Evolutionary conservation across 1,140 invertebrate genomes (phyloP), one percentile per base, ranked within the genome.

Genomic region (Papilio helenus): DNA sequence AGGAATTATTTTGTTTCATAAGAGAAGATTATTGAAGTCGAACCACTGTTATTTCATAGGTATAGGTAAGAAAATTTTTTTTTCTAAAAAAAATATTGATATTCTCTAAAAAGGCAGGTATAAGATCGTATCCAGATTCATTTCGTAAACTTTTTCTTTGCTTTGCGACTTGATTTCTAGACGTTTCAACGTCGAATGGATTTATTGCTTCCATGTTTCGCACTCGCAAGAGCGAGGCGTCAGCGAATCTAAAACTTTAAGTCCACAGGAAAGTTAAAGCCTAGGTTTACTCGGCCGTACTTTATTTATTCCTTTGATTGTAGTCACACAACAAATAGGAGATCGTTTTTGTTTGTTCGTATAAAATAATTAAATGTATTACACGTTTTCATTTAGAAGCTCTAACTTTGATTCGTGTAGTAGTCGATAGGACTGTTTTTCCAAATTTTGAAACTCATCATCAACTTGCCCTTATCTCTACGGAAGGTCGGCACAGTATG

Each of bases 231-330:
- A 76, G 74, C 26, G 74, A 42, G 34, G 74, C 74, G 74, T 76
- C 74, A 76, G 74, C 74, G 74, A 61, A 61, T 76, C 34, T 42
- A 76, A 76, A 76, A 76, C 74, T 76, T 76, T 58, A 76, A 76
- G 74, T 76, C 74, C 51, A 76, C 74, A 49, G 20, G 74, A 76
- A 76, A 55, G 74, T 58, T 76, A 55, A 76, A 76, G 74, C 20
- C 74, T 76, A 51, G 74, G 61, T 76, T 76, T 58, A 61, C 74
- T 76, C 51, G 74, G 51, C 74, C 74, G 74, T 76, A 76, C 16
- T 39, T 76, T 76, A 76, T 76, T 76, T 61, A 76, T 76, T 76
- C 51, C 34, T 23, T 16, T 51, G 34, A 61, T 51, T 76, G 74
- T 58, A 76, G 23, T 58, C 51, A 58, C 29, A 55, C 39, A 49